phyloP scores from a whole-genome alignment of 2,888 invertebrate species.

The Lasioglossum vierecki region DNA sequence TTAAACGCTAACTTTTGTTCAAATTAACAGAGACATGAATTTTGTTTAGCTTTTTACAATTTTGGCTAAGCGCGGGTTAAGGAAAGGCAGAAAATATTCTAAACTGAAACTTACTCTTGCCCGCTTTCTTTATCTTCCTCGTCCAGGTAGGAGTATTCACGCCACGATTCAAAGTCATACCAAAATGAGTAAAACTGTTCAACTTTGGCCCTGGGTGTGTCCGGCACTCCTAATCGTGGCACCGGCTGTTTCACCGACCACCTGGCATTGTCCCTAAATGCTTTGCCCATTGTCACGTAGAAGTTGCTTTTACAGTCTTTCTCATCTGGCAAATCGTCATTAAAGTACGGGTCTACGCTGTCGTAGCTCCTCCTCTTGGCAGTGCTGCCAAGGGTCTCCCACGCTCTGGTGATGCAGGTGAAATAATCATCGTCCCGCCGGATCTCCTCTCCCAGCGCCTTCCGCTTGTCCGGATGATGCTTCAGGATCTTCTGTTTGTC shows the following conservation, averaged over 20 bases:
- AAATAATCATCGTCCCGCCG: slow-evolving; percentile 98
- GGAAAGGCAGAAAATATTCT: neutral
- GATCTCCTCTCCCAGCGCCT: slow-evolving; percentile 94
- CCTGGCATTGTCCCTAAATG: slow-evolving; percentile 91
- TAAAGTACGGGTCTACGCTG: slow-evolving; percentile 97
- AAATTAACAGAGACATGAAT: neutral
- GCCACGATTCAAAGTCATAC: slow-evolving; percentile 99
- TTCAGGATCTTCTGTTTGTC: slow-evolving; percentile 93
- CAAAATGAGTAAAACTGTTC: slow-evolving; percentile 98
- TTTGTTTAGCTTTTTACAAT: neutral
- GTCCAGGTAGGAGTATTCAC: slow-evolving; percentile 99
- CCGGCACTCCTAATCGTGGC: slow-evolving; percentile 91
- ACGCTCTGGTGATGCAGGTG: slow-evolving; percentile 98
- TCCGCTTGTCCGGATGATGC: slow-evolving; percentile 99
- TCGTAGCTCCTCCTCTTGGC: slow-evolving; percentile 95
- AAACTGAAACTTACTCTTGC: slow-evolving; percentile 87
- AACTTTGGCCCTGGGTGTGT: slow-evolving; percentile 92
- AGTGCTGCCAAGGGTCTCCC: slow-evolving; percentile 94
- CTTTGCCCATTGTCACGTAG: slow-evolving; percentile 87
- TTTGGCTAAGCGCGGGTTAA: neutral
- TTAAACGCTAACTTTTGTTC: neutral
- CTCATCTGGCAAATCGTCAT: slow-evolving; percentile 92
- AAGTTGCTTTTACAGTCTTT: slow-evolving; percentile 92
- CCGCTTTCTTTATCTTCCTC: slow-evolving; percentile 99
- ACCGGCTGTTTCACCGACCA: slow-evolving; percentile 96